Conservation (phyloP, 2,797 vertebrate species). For the Acrossocheilus fasciatus region DNA sequence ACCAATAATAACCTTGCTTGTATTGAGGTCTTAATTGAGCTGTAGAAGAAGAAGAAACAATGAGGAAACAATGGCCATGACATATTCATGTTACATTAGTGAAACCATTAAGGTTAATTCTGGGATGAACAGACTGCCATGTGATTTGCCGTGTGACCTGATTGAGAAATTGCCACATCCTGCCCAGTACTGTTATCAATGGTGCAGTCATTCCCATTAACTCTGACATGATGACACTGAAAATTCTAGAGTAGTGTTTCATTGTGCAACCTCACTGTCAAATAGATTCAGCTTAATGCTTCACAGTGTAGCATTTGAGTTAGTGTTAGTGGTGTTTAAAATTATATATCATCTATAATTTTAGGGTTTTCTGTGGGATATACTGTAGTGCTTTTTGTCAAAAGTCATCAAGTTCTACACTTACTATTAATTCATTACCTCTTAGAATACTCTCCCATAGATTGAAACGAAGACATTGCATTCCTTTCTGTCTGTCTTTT, state of each 20-base stretch:
- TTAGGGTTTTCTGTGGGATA: background rate
- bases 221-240: background rate
- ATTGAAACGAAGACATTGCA: background rate
- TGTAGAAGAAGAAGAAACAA: background rate
- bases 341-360: background rate
- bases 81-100: background rate
- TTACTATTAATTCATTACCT: background rate
- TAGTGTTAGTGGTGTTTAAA: background rate
- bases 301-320: background rate
- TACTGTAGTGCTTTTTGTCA: background rate
- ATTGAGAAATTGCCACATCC: conserved; percentile 20
- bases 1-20: background rate
- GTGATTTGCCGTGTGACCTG: conserved; percentile 33
- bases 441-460: background rate
- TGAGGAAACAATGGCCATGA: background rate
- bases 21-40: background rate
- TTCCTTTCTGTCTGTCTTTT: background rate
- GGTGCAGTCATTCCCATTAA: background rate
- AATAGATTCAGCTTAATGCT: background rate
- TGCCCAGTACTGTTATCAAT: conserved; percentile 12
- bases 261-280: background rate
- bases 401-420: background rate
- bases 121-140: conserved; percentile 13
- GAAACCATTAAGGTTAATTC: conserved; percentile 2
- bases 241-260: conserved; percentile 1